phyloP scores from a whole-genome alignment of 2,113 vertebrate species.

The Micromys minutus region DNA sequence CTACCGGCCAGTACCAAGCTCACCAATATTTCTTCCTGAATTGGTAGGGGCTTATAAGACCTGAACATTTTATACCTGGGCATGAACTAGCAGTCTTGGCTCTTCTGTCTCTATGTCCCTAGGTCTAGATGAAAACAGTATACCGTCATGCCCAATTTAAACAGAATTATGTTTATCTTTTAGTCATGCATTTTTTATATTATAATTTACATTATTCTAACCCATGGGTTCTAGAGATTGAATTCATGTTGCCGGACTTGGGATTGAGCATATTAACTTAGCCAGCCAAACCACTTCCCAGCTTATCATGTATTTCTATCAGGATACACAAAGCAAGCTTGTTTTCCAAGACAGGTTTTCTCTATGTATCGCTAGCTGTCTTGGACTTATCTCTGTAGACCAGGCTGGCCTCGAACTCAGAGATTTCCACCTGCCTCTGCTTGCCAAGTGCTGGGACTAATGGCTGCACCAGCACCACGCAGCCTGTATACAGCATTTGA shows the following conservation, averaged over 20 bases:
- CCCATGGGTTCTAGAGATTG: neutral
- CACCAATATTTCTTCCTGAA: neutral
- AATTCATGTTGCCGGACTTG: neutral
- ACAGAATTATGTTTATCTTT: neutral
- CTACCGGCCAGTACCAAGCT: neutral
- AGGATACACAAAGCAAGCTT: neutral
- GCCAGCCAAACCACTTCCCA: neutral
- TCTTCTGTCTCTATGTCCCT: neutral
- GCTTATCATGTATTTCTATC: neutral
- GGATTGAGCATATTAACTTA: neutral
- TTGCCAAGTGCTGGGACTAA: neutral
- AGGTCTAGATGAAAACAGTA: neutral
- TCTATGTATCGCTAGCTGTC: neutral
- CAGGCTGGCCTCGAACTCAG: neutral
- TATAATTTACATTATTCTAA: neutral
- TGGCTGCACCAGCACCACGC: neutral
- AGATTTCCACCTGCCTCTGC: neutral
- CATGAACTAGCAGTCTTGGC: neutral
- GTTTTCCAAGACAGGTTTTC: neutral
- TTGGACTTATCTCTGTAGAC: neutral
- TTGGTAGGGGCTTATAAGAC: neutral
- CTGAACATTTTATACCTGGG: neutral
- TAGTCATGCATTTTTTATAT: neutral
- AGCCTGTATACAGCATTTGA: neutral
- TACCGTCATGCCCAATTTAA: neutral